Evolutionary conservation across 2,888 invertebrate genomes (phyloP), one percentile per base, ranked within the genome.

Genomic region (Pyrochroa serraticornis): DNA sequence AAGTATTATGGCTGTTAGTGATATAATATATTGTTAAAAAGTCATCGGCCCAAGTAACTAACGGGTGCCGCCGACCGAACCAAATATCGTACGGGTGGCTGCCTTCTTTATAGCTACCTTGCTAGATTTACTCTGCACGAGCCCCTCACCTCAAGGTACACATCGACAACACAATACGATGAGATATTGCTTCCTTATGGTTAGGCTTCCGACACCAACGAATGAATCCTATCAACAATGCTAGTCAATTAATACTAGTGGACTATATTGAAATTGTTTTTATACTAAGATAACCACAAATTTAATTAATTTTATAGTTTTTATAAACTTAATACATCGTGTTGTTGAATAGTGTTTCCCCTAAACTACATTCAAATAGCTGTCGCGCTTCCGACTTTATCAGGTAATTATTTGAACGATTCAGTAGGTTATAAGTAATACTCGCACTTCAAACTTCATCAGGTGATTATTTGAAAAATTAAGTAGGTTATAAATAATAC

Each of bases 31-130:
- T 71, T 71, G 74, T 74, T 73, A 74, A 74, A 71, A 66, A 77
- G 77, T 77, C 77, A 77, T 76, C 77, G 76, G 73, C 76, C 76
- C 70, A 64, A 62, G 66, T 67, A 66, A 69, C 69, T 77, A 77
- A 77, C 77, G 77, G 76, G 69, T 73, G 75, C 75, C 71, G 66
- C 70, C 63, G 75, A 77, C 71, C 77, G 76, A 67, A 71, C 76
- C 70, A 73, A 77, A 77, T 77, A 75, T 76, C 74, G 74, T 72
- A 77, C 77, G 77, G 77, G 76, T 77, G 77, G 77, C 73, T 77
- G 76, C 66, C 58, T 69, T 67, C 68, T 67, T 72, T 68, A 69
- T 70, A 65, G 63, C 71, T 67, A 68, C 67, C 64, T 65, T 62
- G 61, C 46, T 63, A 69, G 69, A 74, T 72, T 70, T 71, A 73